Evolutionary conservation across 2,113 vertebrate genomes (phyloP).

Genomic region (Rhinopithecus roxellana): DNA sequence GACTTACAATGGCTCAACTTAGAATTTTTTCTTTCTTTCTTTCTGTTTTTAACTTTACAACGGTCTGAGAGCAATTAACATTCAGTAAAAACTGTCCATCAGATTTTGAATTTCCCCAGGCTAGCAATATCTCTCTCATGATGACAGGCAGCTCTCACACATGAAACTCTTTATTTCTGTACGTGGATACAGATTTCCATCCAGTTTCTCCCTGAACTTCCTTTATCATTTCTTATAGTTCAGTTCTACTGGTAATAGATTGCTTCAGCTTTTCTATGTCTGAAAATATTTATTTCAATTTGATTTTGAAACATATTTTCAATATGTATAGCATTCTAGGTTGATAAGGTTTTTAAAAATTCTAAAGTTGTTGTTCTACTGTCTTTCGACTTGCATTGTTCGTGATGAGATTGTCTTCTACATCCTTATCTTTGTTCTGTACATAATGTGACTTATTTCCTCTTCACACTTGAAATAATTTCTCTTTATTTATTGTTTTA

Average conservation of each 20-base stretch:
- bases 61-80: background rate
- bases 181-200: background rate
- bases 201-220: background rate
- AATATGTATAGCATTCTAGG: background rate
- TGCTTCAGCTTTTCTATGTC: background rate
- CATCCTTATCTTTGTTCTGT: background rate
- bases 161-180: background rate
- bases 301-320: background rate
- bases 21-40: background rate
- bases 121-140: background rate
- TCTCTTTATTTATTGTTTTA: background rate
- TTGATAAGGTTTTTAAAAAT: too few relatives aligned
- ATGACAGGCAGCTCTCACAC: background rate
- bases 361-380: background rate
- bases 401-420: background rate
- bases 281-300: background rate
- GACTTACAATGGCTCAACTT: background rate
- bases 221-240: background rate
- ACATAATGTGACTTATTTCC: background rate
- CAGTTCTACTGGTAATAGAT: background rate
- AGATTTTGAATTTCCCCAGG: background rate
- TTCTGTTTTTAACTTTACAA: background rate
- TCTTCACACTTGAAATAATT: background rate
- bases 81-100: background rate
- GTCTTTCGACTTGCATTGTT: background rate